A percentile compares a stretch with the other conserved stretches of the same genome.
Evolutionary conservation across 2,113 vertebrate species (phyloP).

Genomic region (Leuciscus idus): DNA sequence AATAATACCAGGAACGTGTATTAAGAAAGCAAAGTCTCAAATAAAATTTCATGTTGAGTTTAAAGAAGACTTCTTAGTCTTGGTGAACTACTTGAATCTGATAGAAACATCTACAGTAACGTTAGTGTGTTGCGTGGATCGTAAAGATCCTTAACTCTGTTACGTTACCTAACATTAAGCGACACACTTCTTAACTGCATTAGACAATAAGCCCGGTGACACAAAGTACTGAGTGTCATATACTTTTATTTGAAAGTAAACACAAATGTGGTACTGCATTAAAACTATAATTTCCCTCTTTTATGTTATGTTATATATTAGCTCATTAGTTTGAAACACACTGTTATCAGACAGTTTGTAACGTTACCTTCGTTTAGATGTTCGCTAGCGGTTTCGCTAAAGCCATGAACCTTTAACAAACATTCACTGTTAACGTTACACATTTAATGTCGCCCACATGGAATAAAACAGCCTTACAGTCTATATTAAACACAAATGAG

Average conservation of each 20-base stretch:
- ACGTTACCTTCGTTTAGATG: background rate
- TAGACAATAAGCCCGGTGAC: constrained; percentile 16
- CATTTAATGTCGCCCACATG: background rate
- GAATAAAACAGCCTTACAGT: background rate
- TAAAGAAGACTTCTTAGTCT: background rate
- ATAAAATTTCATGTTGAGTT: background rate
- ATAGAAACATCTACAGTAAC: background rate
- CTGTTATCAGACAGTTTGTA: background rate
- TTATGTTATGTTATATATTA: background rate
- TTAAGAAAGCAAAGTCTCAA: background rate
- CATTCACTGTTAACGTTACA: background rate
- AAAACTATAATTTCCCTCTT: background rate
- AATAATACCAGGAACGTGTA: background rate
- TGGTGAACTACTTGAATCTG: background rate
- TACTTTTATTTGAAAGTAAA: background rate
- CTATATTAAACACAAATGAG: background rate
- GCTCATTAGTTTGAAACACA: background rate
- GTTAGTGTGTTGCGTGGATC: background rate
- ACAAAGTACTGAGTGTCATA: background rate
- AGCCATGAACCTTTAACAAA: background rate
- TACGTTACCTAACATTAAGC: constrained; percentile 35
- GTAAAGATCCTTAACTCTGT: constrained; percentile 17
- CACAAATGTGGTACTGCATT: too few relatives aligned
- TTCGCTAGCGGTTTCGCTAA: constrained; percentile 25
- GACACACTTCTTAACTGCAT: constrained; percentile 25